Conservation (phyloP, 30 jellyfish, hydroid and myxozoan genomes). For the Catostylus mosaicus region DNA sequence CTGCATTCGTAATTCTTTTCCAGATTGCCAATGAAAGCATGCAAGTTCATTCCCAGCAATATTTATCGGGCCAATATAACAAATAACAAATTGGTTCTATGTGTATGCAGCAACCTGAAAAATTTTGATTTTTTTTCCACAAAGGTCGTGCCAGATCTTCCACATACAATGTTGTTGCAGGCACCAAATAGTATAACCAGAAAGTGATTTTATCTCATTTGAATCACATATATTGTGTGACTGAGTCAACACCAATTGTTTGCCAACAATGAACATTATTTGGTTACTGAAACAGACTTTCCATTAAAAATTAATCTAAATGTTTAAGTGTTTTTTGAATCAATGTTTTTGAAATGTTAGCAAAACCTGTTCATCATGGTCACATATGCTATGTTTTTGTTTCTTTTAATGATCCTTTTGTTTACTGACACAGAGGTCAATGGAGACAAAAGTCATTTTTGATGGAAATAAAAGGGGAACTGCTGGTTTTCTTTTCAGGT, state of each 20-base stretch:
- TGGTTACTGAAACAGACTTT: not conserved
- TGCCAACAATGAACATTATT: too few relatives aligned
- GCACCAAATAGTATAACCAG: too few relatives aligned
- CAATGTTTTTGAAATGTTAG: not conserved
- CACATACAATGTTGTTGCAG: too few relatives aligned
- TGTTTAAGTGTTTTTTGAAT: not conserved
- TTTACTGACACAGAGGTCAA: not conserved
- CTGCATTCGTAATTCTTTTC: not conserved
- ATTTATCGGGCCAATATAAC: too few relatives aligned
- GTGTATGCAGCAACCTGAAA: too few relatives aligned
- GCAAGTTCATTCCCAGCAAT: too few relatives aligned
- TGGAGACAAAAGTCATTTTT: constrained; percentile 7
- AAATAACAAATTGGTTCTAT: too few relatives aligned
- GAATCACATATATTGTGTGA: not conserved
- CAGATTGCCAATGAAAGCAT: not conserved
- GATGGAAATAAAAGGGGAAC: constrained; percentile 30
- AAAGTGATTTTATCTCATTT: not conserved
- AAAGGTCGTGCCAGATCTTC: too few relatives aligned
- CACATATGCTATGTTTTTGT: not conserved
- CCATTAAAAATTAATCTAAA: too few relatives aligned
- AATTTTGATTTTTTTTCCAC: too few relatives aligned
- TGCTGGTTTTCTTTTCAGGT: constrained; percentile 49
- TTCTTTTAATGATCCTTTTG: not conserved
- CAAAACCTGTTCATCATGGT: not conserved
- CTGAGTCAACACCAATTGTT: too few relatives aligned